Evolutionary conservation across 2,797 vertebrate genomes (phyloP).

Genomic region (Trachops cirrhosus): DNA sequence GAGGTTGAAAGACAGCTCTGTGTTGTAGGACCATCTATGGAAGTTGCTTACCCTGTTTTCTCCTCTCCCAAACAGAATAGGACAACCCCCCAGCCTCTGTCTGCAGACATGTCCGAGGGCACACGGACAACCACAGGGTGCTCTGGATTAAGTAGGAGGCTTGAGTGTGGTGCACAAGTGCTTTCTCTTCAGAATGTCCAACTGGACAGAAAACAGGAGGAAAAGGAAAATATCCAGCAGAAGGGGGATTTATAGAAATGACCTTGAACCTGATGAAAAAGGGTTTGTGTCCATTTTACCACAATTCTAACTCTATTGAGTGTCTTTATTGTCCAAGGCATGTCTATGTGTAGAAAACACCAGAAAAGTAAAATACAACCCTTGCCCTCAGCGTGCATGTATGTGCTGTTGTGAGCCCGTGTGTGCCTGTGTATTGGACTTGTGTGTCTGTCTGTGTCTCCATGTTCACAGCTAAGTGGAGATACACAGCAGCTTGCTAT

Average conservation of each 20-base stretch:
- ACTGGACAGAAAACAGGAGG: background rate
- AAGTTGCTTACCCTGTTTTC: background rate
- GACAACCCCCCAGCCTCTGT: background rate
- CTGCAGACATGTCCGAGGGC: rapidly evolving
- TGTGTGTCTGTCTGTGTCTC: background rate
- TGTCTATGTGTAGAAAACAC: background rate
- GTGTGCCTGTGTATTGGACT: background rate
- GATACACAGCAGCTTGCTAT: background rate
- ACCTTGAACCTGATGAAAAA: background rate
- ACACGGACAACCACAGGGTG: background rate
- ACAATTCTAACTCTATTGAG: background rate
- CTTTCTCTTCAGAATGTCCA: background rate
- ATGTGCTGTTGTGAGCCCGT: background rate
- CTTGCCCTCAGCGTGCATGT: background rate
- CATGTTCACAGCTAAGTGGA: background rate
- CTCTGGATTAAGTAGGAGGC: background rate
- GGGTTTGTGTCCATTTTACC: background rate
- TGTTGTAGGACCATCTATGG: background rate
- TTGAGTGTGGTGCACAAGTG: background rate
- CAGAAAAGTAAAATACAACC: background rate
- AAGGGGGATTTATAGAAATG: background rate
- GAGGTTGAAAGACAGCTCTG: background rate
- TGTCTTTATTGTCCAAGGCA: background rate
- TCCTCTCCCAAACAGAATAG: background rate
- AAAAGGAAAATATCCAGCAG: background rate